phyloP scores from a whole-genome alignment of 1,140 invertebrate species.

The Doryteuthis pealeii region DNA sequence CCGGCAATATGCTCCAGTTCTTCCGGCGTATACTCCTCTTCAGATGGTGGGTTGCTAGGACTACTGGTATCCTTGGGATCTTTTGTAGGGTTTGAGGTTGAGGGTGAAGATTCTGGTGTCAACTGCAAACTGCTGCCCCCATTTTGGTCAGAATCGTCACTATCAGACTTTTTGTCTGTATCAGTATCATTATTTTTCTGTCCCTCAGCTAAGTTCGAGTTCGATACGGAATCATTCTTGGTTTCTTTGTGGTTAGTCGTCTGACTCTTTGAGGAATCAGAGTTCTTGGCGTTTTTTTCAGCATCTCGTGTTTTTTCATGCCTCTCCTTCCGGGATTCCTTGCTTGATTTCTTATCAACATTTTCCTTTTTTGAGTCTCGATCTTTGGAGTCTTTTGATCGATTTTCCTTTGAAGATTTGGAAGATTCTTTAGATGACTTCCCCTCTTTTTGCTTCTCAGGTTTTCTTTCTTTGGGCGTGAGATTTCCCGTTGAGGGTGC shows the following conservation, averaged over 20 bases:
- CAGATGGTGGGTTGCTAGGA: too few species aligned
- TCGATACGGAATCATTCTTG: neutral
- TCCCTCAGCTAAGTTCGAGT: neutral
- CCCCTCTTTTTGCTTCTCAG: neutral
- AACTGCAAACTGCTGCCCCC: too few species aligned
- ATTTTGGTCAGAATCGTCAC: neutral
- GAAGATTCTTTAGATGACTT: neutral
- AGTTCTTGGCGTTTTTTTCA: neutral
- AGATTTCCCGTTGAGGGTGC: neutral
- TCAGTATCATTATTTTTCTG: neutral
- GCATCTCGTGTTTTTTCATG: neutral
- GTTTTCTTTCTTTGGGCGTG: too few species aligned
- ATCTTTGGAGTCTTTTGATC: neutral
- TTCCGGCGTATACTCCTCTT: neutral
- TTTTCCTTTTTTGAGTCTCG: neutral
- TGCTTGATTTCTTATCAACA: neutral
- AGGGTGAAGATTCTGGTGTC: too few species aligned
- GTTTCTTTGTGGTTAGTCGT: neutral
- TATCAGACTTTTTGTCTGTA: neutral
- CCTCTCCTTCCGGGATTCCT: neutral
- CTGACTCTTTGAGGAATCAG: neutral
- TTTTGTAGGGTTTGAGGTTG: too few species aligned
- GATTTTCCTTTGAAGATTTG: neutral
- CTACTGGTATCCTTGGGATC: too few species aligned
- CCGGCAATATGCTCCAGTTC: neutral